Conservation (phyloP, 2,113 vertebrate genomes). For the Opisthocomus hoazin region DNA sequence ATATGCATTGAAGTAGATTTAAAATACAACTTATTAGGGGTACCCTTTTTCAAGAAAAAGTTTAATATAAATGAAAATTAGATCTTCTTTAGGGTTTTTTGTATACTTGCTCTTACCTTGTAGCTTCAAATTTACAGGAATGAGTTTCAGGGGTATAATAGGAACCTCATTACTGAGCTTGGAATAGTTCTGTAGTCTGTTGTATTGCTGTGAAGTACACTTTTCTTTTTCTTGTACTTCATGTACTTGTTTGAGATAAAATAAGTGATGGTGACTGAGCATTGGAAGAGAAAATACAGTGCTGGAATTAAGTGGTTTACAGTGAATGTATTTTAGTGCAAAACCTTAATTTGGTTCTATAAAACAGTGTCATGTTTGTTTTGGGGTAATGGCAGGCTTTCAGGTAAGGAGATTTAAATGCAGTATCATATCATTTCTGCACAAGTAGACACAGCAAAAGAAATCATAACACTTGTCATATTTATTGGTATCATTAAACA, state of each 20-base stretch:
- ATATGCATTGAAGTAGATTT: background rate
- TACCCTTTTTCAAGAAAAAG: background rate
- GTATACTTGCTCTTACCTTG: background rate
- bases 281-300: background rate
- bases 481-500: background rate
- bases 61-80: background rate
- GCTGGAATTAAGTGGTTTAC: background rate
- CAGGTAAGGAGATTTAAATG: background rate
- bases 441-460: accelerated
- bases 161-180: background rate
- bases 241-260: background rate
- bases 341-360: background rate
- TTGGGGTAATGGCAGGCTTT: background rate
- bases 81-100: background rate
- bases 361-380: background rate
- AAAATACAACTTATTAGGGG: background rate
- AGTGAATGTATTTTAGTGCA: background rate
- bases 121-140: background rate
- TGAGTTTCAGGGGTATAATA: background rate
- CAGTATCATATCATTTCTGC: background rate
- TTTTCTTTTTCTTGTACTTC: background rate
- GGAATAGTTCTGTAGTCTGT: background rate
- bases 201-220: background rate
- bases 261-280: background rate
- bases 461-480: background rate